These are phyloP conservation scores for Romanogobio albipinnatus DNA, from an alignment of 2,113 vertebrate species.

Conservation along the genomic window DNA sequence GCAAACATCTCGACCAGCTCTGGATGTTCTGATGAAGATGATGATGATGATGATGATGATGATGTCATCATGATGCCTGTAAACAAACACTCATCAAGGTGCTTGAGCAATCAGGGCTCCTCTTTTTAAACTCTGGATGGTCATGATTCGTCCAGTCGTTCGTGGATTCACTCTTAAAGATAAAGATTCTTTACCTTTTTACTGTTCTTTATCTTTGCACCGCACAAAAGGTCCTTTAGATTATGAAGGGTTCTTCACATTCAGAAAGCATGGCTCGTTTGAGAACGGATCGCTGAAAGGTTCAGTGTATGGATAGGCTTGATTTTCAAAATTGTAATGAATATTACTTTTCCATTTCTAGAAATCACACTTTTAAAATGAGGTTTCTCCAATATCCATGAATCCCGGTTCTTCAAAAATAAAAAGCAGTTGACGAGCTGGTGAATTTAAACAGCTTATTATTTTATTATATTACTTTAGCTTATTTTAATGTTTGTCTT, in stretches of 20 bases:
- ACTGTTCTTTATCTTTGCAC: too few species aligned
- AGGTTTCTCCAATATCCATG: neutral
- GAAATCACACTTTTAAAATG: neutral
- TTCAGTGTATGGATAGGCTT: neutral
- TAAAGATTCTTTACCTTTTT: too few species aligned
- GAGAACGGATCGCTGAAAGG: too few species aligned
- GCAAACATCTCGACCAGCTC: neutral
- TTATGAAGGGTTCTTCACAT: too few species aligned
- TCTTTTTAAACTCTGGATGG: too few species aligned
- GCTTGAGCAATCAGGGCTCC: too few species aligned
- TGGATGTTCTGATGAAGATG: neutral
- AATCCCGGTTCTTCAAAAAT: neutral
- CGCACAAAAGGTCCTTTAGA: too few species aligned
- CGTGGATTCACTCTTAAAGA: too few species aligned
- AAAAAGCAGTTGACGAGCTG: neutral
- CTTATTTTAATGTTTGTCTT: neutral
- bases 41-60: neutral
- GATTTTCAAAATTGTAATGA: neutral
- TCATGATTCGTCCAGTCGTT: too few species aligned
- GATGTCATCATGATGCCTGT: neutral
- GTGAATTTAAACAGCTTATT: neutral
- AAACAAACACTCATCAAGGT: too few species aligned
- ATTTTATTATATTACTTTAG: neutral
- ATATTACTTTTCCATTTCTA: neutral
- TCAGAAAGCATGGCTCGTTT: too few species aligned